phyloP scores from a whole-genome alignment of 2,797 vertebrate species.

The Sebastes aleutianus region DNA sequence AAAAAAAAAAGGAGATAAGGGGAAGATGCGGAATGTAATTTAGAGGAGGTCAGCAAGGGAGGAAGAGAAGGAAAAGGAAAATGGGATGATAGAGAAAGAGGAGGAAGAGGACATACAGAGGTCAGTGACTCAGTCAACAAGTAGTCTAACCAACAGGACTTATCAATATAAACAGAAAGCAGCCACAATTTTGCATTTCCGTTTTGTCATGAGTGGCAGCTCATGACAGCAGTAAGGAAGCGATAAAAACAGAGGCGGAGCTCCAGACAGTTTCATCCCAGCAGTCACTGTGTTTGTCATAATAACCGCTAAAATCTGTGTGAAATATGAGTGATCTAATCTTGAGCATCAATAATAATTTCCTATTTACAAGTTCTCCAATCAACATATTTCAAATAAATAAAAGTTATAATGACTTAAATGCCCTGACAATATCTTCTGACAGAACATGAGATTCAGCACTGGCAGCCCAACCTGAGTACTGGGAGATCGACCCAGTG shows the following conservation, averaged over 20 bases:
- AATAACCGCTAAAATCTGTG: not conserved
- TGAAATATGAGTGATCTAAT: not conserved
- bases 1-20: not conserved
- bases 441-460: not conserved
- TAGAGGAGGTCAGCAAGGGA: slow-evolving; percentile 23
- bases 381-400: not conserved
- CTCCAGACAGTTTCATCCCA: not conserved
- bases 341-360: not conserved
- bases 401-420: not conserved
- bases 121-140: slow-evolving; percentile 28
- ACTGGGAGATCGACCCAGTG: not conserved
- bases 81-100: slow-evolving; percentile 9
- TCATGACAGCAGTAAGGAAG: not conserved
- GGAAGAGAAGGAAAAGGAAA: slow-evolving; percentile 18
- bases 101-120: slow-evolving; percentile 30
- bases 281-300: not conserved
- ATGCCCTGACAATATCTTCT: not conserved
- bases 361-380: not conserved
- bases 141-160: not conserved
- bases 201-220: not conserved
- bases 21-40: slow-evolving; percentile 32
- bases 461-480: not conserved
- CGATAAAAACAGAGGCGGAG: not conserved
- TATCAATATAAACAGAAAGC: not conserved
- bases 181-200: not conserved